Conservation (phyloP, 2,113 vertebrate species). For the Benitochromis conjunctus region DNA sequence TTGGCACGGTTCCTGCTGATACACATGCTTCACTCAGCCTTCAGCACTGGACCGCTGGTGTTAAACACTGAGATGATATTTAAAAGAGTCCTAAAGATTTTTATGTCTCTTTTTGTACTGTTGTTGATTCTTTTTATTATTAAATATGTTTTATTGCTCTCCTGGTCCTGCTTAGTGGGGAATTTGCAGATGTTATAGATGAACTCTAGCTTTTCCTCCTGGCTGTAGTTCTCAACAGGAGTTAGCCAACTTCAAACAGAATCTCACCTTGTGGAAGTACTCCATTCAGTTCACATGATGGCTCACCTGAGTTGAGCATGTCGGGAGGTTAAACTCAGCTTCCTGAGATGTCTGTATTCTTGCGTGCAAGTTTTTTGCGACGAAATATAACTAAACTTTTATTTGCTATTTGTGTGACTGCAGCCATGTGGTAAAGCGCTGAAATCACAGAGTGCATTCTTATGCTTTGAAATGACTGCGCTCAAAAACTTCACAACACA, state of each 20-base stretch:
- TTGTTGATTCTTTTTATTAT: background rate
- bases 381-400: background rate
- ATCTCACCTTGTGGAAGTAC: background rate
- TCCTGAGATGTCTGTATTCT: background rate
- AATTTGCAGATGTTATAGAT: background rate
- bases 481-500: background rate
- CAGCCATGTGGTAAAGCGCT: background rate
- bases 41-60: background rate
- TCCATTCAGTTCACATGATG: background rate
- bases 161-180: background rate
- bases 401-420: background rate
- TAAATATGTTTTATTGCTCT: background rate
- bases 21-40: slow-evolving; percentile 22
- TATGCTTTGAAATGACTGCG: background rate
- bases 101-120: background rate
- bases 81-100: background rate
- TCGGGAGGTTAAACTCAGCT: background rate
- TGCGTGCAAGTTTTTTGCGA: background rate
- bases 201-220: background rate
- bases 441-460: background rate
- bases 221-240: background rate
- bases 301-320: background rate
- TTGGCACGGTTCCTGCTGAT: slow-evolving; percentile 44
- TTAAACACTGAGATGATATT: background rate
- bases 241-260: background rate